phyloP scores from a whole-genome alignment of 2,888 invertebrate genomes.

The Theretra japonica region DNA sequence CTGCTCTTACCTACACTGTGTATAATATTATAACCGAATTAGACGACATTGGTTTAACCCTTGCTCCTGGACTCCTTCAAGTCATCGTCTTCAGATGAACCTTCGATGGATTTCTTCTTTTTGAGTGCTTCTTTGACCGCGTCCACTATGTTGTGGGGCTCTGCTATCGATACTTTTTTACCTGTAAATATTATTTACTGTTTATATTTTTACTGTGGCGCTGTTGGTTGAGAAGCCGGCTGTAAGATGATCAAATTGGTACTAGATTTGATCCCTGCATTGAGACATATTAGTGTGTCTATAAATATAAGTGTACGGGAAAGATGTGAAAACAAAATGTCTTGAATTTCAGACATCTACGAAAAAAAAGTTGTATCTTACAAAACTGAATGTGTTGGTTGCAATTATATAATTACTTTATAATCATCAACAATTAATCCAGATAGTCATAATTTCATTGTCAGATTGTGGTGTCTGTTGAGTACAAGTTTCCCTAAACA shows the following conservation, averaged over 20 bases:
- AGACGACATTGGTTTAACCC: constrained; percentile 53
- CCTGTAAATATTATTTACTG: constrained; percentile 74
- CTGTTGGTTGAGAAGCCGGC: background rate
- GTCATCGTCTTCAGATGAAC: constrained; percentile 61
- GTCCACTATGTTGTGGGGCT: constrained; percentile 85
- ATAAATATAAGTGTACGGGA: no score
- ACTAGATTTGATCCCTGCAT: no score
- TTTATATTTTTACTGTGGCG: background rate
- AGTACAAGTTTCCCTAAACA: background rate
- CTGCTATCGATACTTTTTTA: constrained; percentile 86
- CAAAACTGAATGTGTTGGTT: no score
- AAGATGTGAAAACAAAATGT: no score
- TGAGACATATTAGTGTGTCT: no score
- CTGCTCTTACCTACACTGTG: constrained; percentile 23
- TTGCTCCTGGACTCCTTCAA: constrained; percentile 75
- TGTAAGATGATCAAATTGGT: background rate
- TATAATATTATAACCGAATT: constrained; percentile 5
- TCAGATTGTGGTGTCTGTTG: background rate
- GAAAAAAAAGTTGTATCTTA: no score
- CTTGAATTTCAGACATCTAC: no score
- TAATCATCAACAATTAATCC: no score
- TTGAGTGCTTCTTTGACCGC: constrained; percentile 86
- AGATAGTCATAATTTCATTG: background rate
- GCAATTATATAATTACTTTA: no score
- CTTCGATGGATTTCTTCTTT: constrained; percentile 73